A percentile compares a stretch with the other conserved stretches of the same genome.
Conservation (phyloP, 2,113 vertebrate species). For the Eretmochelys imbricata region DNA sequence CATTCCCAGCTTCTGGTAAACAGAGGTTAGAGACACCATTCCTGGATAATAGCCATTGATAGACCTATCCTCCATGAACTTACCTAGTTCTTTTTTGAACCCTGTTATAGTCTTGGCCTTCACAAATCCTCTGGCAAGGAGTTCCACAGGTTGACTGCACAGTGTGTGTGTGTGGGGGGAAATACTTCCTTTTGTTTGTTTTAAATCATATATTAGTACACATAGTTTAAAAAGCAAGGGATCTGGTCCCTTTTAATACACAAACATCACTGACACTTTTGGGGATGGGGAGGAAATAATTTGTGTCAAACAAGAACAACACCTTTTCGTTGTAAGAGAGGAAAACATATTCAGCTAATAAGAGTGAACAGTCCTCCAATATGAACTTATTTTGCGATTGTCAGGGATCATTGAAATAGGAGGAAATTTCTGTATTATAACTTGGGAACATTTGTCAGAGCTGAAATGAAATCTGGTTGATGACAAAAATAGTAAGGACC, state of each 20-base stretch:
- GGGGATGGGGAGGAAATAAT: background rate
- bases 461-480: background rate
- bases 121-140: no score
- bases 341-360: background rate
- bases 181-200: no score
- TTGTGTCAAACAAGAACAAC: background rate
- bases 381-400: background rate
- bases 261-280: background rate
- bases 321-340: background rate
- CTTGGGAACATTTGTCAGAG: background rate
- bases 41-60: no score
- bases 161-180: no score
- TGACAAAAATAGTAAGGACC: background rate
- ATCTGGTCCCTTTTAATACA: background rate
- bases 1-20: no score
- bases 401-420: background rate
- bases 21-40: no score
- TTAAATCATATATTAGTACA: no score
- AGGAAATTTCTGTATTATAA: background rate
- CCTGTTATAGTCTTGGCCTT: no score
- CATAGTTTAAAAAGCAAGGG: background rate
- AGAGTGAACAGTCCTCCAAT: background rate
- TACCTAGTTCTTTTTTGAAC: no score
- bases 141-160: no score
- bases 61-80: no score